Evolutionary conservation across 2,888 invertebrate genomes (phyloP).

Genomic region (Scaptomyza reducta): DNA sequence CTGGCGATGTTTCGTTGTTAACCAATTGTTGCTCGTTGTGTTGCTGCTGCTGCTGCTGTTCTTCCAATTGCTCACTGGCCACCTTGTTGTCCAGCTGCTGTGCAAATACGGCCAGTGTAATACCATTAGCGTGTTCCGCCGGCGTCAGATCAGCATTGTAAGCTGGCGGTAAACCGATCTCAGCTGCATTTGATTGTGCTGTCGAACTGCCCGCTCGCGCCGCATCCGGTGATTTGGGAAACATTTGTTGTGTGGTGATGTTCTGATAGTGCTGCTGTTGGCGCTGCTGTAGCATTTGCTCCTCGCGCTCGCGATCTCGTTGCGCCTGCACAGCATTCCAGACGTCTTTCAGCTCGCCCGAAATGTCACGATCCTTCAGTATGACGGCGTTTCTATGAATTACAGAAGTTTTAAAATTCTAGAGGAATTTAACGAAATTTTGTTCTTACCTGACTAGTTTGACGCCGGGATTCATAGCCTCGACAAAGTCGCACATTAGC

Average conservation of each 20-base stretch:
- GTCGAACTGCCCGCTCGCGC: slow-evolving; percentile 54
- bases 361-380: slow-evolving; percentile 88
- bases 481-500: slow-evolving; percentile 89
- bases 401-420: neutral
- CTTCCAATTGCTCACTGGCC: slow-evolving; percentile 61
- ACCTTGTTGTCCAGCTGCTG: slow-evolving; percentile 76
- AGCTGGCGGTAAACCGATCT: slow-evolving; percentile 50
- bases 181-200: slow-evolving; percentile 39
- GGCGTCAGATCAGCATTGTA: slow-evolving; percentile 57
- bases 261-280: slow-evolving; percentile 83
- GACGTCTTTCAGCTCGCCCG: slow-evolving; percentile 90
- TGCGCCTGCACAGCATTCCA: slow-evolving; percentile 89
- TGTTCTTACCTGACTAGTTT: slow-evolving; percentile 85
- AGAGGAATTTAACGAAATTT: neutral
- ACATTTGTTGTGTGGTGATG: slow-evolving; percentile 81
- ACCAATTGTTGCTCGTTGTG: slow-evolving; percentile 21
- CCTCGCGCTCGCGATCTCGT: slow-evolving; percentile 83
- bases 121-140: slow-evolving; percentile 57
- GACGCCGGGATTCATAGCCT: slow-evolving; percentile 89
- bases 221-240: slow-evolving; percentile 76
- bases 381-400: slow-evolving; percentile 85
- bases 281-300: slow-evolving; percentile 83
- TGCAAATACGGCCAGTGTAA: slow-evolving; percentile 71
- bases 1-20: slow-evolving; percentile 24
- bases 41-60: slow-evolving; percentile 22